Conservation (phyloP, 2,888 invertebrate species). For the Mylabris sibirica region DNA sequence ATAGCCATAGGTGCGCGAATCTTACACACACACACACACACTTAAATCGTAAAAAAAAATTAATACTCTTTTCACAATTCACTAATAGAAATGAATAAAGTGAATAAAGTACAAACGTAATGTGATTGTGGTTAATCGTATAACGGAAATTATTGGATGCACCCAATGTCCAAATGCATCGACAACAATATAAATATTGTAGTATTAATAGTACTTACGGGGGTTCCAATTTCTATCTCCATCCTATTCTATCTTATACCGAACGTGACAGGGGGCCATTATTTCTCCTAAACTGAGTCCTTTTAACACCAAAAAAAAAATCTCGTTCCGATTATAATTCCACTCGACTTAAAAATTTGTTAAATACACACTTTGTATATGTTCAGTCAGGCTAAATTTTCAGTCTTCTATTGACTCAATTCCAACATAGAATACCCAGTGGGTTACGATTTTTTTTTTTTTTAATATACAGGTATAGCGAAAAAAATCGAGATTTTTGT, state of each 20-base stretch:
- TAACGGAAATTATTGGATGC: slow-evolving; percentile 59
- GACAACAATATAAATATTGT: slow-evolving; percentile 45
- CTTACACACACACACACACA: neutral
- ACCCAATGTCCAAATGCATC: slow-evolving; percentile 57
- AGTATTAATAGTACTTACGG: slow-evolving; percentile 25
- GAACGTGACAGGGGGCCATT: slow-evolving; percentile 57
- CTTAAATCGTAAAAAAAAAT: neutral
- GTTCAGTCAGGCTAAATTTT: slow-evolving; percentile 45
- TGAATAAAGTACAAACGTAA: slow-evolving; percentile 53
- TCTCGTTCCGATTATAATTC: slow-evolving; percentile 21
- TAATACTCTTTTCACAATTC: slow-evolving; percentile 28
- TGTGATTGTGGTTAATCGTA: slow-evolving; percentile 61
- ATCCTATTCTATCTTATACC: slow-evolving; percentile 48
- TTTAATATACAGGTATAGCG: neutral
- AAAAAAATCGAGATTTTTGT: neutral
- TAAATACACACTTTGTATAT: slow-evolving; percentile 53
- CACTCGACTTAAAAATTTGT: slow-evolving; percentile 38
- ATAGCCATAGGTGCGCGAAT: slow-evolving; percentile 37
- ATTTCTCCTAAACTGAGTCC: slow-evolving; percentile 62
- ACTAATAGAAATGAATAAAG: slow-evolving; percentile 26
- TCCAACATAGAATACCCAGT: neutral
- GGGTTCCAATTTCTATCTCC: slow-evolving; percentile 40
- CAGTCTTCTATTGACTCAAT: neutral
- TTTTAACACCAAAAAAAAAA: slow-evolving; percentile 48
- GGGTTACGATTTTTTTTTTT: neutral